Percentiles rank a stretch among this genome's conserved stretches.
These are phyloP conservation scores for Myotis brandtii DNA, from an alignment of 2,113 vertebrate species.

Conservation along the genomic window DNA sequence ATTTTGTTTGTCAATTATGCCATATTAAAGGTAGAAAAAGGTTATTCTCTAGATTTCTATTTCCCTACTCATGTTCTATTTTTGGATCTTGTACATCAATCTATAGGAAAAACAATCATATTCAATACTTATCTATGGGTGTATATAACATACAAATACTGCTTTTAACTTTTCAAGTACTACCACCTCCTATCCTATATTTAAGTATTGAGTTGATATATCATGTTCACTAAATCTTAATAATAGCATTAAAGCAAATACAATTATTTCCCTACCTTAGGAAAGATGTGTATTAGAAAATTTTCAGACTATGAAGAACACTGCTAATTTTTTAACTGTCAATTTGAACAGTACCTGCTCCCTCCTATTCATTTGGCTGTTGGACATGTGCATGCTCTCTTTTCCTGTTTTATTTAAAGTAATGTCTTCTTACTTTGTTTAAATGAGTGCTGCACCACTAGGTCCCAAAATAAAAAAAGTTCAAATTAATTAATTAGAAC, in stretches of 20 bases:
- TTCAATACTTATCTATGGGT: background rate
- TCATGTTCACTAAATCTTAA: slow-evolving; percentile 21
- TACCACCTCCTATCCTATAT: background rate
- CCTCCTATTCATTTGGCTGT: background rate
- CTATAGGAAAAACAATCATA: background rate
- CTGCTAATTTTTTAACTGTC: background rate
- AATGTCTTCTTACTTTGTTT: background rate
- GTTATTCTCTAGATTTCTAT: background rate
- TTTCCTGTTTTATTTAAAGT: background rate
- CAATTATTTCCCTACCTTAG: background rate
- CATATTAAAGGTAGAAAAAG: background rate
- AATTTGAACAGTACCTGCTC: background rate
- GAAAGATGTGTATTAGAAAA: background rate
- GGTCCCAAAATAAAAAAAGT: background rate
- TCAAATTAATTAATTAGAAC: slow-evolving; percentile 1
- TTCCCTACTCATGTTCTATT: background rate
- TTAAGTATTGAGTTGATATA: slow-evolving; percentile 30
- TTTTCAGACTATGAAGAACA: background rate
- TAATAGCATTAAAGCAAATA: background rate
- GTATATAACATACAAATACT: background rate
- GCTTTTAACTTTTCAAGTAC: background rate
- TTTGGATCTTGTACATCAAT: background rate
- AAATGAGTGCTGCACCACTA: background rate
- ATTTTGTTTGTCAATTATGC: background rate
- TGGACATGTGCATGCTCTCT: background rate